These are phyloP conservation scores for Melanotaenia parkinsoni DNA, from an alignment of 2,797 vertebrate species.

Conservation along the genomic window DNA sequence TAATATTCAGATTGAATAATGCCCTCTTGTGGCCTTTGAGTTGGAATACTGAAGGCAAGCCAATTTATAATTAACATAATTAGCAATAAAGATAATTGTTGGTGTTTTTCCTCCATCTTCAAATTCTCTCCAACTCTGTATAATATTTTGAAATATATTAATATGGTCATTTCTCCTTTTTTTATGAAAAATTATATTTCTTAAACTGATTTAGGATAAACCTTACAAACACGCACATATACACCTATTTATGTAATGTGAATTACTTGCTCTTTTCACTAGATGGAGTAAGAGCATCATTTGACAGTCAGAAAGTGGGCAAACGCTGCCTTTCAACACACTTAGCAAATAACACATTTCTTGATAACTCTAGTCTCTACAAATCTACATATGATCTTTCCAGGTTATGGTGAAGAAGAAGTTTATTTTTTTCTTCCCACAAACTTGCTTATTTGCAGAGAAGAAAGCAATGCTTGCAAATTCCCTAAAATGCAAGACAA, in stretches of 20 bases:
- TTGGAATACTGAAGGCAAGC: constrained; percentile 31
- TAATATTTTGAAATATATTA: constrained; percentile 6
- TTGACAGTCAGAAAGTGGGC: constrained; percentile 34
- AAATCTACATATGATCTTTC: constrained; percentile 21
- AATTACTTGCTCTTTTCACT: constrained; percentile 67
- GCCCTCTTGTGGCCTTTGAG: constrained; percentile 57
- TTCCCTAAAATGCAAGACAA: constrained; percentile 1
- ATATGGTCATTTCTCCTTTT: neutral
- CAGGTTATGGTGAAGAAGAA: constrained; percentile 5
- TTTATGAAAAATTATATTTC: constrained; percentile 8
- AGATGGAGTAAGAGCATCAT: constrained; percentile 80
- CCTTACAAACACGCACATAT: neutral
- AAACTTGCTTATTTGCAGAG: neutral
- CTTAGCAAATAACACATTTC: constrained; percentile 26
- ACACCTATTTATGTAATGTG: constrained; percentile 6
- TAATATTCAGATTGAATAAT: constrained; percentile 51
- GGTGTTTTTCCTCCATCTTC: neutral
- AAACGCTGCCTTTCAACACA: neutral
- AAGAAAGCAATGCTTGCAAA: neutral
- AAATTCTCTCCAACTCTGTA: neutral
- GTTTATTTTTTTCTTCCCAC: neutral
- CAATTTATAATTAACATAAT: constrained; percentile 34
- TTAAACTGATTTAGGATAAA: constrained; percentile 23
- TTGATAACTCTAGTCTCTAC: constrained; percentile 29
- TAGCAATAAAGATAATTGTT: neutral